Base-by-base conservation (phyloP, 2,113 vertebrate genomes). In the Salminus brasiliensis region DNA sequence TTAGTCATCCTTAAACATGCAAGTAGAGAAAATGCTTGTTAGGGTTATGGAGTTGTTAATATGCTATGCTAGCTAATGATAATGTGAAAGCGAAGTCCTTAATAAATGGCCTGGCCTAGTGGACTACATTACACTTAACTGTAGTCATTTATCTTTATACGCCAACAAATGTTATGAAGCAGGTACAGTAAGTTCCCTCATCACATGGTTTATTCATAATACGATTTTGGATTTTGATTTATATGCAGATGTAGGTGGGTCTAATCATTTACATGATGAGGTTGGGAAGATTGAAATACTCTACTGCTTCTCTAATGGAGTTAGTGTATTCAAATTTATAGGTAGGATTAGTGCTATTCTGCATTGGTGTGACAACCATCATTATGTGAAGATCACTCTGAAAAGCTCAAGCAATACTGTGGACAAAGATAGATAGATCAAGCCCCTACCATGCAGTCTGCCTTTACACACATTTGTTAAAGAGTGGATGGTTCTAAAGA, bases 281-380 rank as follows among this genome's bases (percentile, higher is more conserved):
- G 23, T 85, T 72, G 41, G 59, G 16, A 30, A 82, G 84, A 88
- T 84, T 82, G 85, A 83, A 29, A 81, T 83, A 41, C 52, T 68
- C 5, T 52, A 60, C 74, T 67, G 69, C 62, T 72, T 18, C 78
- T 76, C 27, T 36, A 55, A 70, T 77, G 85, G 63, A 78, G 47
- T 29, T 71, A 30, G 21, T 72, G 29, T 55, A 60, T 63, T 84
- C 83, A 72, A 69, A 85, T 87, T 78, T 84, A 77, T 72, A 81
- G 81, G 68, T 65, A 83, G 81, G 87, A 89, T 87, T 85, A 88
- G 34, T 71, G 82, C 83, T 80, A 74, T 83, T 23, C 68, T 82
- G 85, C 78, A 83, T 88, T 81, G 87, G 81, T 74, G 80, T 79
- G 84, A 71, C 63, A 30, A 78, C 74, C 69, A 87, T 88, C 81